These are phyloP conservation scores for Eriosoma lanigerum DNA, from an alignment of 1,140 invertebrate genomes.

Conservation along the genomic window DNA sequence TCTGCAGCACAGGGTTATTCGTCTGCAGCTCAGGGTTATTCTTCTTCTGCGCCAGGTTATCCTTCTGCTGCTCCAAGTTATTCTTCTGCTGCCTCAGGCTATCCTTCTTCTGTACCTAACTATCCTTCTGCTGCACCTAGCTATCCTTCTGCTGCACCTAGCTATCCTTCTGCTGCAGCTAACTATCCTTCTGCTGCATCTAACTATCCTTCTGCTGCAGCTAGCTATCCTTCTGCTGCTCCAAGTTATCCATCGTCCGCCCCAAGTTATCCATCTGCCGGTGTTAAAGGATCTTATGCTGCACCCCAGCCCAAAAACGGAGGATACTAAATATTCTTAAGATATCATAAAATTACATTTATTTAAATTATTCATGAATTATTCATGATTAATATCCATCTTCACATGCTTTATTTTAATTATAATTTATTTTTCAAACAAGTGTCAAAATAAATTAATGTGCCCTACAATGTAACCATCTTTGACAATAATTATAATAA, in stretches of 20 bases:
- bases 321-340: background rate
- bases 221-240: background rate
- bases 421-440: too few species aligned
- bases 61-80: background rate
- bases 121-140: background rate
- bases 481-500: too few species aligned
- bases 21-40: background rate
- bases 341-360: background rate
- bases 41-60: background rate
- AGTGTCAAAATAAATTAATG: too few species aligned
- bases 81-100: background rate
- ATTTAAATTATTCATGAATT: background rate
- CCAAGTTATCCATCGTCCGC: conserved; percentile 8
- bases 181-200: background rate
- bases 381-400: too few species aligned
- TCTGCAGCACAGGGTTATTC: background rate
- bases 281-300: conserved; percentile 27
- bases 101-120: background rate
- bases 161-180: background rate
- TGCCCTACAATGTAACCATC: too few species aligned
- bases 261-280: background rate
- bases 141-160: background rate
- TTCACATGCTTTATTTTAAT: too few species aligned
- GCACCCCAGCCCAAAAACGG: conserved; percentile 41
- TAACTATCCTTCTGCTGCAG: background rate